A percentile compares a stretch with the other conserved stretches of the same genome.
Conservation (phyloP, 2,797 vertebrate species). For the Champsocephalus gunnari region DNA sequence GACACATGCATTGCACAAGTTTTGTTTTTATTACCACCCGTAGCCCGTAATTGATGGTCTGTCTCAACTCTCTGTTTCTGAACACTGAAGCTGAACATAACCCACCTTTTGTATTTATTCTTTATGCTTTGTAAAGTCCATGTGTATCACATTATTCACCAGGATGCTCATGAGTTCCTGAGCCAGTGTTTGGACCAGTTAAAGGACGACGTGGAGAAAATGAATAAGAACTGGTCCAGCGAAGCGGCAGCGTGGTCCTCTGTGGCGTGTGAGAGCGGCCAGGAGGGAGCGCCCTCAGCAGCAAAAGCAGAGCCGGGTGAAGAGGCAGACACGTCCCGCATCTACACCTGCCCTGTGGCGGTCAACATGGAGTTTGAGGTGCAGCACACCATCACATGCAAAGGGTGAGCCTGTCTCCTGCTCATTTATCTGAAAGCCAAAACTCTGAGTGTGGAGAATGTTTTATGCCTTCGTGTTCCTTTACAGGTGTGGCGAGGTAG, state of each 20-base stretch:
- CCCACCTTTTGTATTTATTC: neutral
- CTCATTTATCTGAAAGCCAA: neutral
- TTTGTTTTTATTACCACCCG: too few relatives aligned
- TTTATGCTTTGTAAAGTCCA: neutral
- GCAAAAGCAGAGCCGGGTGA: conserved; percentile 82
- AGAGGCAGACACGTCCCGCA: conserved; percentile 88
- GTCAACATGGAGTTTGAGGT: conserved; percentile 99
- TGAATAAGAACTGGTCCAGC: conserved; percentile 94
- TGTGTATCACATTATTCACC: neutral
- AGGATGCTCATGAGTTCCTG: conserved; percentile 99
- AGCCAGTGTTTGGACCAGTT: conserved; percentile 98
- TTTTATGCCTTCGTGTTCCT: neutral
- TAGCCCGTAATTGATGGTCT: neutral
- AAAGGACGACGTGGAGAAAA: conserved; percentile 98
- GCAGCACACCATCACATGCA: conserved; percentile 97
- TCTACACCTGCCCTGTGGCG: conserved; percentile 95
- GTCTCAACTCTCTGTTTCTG: neutral
- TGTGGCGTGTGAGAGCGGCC: conserved; percentile 82
- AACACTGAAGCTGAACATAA: neutral
- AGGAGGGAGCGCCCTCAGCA: conserved; percentile 21
- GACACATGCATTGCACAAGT: too few relatives aligned
- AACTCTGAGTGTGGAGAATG: neutral
- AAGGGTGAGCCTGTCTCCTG: conserved; percentile 85
- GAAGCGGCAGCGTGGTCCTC: conserved; percentile 78
- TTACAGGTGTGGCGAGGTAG: conserved; percentile 92